Evolutionary conservation across 2,797 vertebrate species (phyloP), one percentile per base, ranked within the genome.

Genomic region (Lepilemur ruficaudatus): DNA sequence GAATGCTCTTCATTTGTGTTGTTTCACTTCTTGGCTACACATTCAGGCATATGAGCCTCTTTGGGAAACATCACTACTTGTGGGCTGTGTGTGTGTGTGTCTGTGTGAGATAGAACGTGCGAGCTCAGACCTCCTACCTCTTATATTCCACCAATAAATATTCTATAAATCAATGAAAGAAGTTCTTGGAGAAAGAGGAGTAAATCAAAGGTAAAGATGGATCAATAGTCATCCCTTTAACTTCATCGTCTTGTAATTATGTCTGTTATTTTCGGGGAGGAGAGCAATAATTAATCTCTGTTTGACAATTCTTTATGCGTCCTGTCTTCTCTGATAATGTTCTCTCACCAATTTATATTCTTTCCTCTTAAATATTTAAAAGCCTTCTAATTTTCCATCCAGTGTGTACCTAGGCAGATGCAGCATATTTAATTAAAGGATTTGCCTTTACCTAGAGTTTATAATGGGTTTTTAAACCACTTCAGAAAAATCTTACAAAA

Each of bases 351-450:
- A 98, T 98, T 97, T 97, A 97, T 97, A 98, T 97, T 98, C 70
- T 80, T 97, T 73, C 72, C 84, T 96, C 50, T 98, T 98, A 98
- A 98, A 98, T 98, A 98, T 96, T 97, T 97, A 97, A 98, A 98
- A 97, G 70, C 32, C 82, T 97, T 86, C 73, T 98, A 93, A 97
- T 98, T 97, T 98, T 96, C 92, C 65, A 98, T 87, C 83, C 91
- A 94, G n/a, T 97, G 91, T 89, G 84, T 97, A 97, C 67, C 76
- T 94, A 97, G 89, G 82, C 67, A 97, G 88, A 95, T 97, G 88
- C 32, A 3, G 4, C 82, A 93, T 76, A 38, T 97, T 96, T 98
- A 98, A 98, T 98, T 98, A 98, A 98, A 97, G 41, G 50, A 59
- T 95, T 98, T 98, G 88, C 96, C 75, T 88, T 94, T 91, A 97